phyloP scores from a whole-genome alignment of 2,113 vertebrate species.

The Eubucco bourcierii region DNA sequence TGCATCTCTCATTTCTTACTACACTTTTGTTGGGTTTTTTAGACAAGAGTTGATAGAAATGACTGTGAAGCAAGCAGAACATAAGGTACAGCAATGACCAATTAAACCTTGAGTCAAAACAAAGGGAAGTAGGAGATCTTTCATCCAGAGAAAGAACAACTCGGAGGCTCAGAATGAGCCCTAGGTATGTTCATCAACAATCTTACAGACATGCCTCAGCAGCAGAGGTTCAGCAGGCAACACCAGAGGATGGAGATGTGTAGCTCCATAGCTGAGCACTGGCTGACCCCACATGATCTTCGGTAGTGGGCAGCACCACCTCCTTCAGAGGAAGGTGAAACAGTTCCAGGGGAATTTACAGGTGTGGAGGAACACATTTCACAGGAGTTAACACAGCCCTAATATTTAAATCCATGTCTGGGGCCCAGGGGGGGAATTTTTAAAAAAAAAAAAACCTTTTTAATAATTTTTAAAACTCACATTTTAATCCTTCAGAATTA shows the following conservation, averaged over 20 bases:
- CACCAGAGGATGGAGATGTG: background rate
- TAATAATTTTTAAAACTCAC: too few species aligned
- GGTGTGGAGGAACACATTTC: background rate
- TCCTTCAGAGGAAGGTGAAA: background rate
- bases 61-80: background rate
- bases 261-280: accelerated
- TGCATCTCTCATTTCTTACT: conserved; percentile 14
- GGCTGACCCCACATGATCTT: accelerated
- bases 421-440: too few species aligned
- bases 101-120: conserved; percentile 9
- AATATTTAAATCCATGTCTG: background rate
- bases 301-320: background rate
- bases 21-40: background rate
- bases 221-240: background rate
- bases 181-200: background rate
- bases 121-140: background rate
- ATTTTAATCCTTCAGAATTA: too few species aligned
- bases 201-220: background rate
- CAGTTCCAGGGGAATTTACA: accelerated
- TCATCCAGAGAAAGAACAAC: background rate
- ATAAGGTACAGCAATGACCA: background rate
- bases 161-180: background rate
- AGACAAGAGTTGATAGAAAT: background rate
- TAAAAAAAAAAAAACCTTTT: background rate
- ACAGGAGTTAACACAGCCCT: background rate